Base-by-base conservation (phyloP, 2,888 invertebrate species). In the Drosophila histrio region DNA sequence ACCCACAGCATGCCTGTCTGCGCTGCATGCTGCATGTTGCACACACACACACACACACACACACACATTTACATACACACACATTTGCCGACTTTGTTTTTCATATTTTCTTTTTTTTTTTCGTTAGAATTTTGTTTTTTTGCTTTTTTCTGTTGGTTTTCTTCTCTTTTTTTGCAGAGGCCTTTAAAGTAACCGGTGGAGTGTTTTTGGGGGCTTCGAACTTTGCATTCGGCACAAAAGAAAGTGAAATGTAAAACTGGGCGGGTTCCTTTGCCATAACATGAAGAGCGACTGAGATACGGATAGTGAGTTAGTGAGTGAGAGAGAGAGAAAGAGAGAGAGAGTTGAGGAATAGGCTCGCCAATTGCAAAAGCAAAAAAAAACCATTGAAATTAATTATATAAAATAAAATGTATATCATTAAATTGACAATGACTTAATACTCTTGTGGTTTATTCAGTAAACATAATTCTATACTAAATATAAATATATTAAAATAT, bases 141-240 rank as follows among this genome's bases (percentile, higher is more conserved):
- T 53, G 19, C 22, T 30, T 24, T 34, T 36, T 34, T 50, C 65
- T 65, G n/a, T 59, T 44, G 21, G 13, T 64, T 38, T 56, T 63
- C 56, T 19, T 19, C 46, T 30, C 36, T 30, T 24, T 43, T 63
- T 62, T 44, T 24, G 44, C 17, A 46, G 19, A 36, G 74, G 65
- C 79, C 57, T 67, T 84, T 84, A 74, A 79, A 82, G 79, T 69
- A 73, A 73, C 57, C 57, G 62, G 43, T 26, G 65, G 54, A 53
- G 70, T 65, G 58, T 67, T 67, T 65, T 58, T 63, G 68, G 76
- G 82, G 68, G 71, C 82, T 79, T 82, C 79, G 81, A 87, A 79
- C 79, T 87, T 79, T 81, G 64, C 64, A 50, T 70, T 36, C 26
- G 43, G 75, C 73, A 87, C 85, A 82, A 82, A 82, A 73, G 87